Base-by-base conservation (phyloP, 1,140 invertebrate species). In the Kradibia gibbosae region DNA sequence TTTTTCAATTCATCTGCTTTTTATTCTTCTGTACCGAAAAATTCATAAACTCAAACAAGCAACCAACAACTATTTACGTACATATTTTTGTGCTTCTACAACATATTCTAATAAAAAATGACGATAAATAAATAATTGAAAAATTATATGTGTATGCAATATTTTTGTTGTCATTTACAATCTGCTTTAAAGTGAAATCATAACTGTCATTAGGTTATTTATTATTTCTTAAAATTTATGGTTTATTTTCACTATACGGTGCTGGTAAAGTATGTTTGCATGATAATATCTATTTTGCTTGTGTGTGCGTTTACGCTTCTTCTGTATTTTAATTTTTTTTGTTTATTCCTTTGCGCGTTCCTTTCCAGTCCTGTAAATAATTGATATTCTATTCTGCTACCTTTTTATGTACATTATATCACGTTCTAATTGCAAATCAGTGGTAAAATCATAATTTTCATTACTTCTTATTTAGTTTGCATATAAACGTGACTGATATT, bases 221-320 rank as follows among this genome's bases (percentile, higher is more conserved):
- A 81, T 81, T 85, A 87, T 85, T 85, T 87, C 84, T 83, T 88
- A 88, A 88, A 89, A 65, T 89, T 89, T 89, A 86, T 89, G 88
- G 88, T 88, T 80, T 90, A 88, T 87, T 90, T 87, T 90, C 88
- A 88, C 88, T 91, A 91, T 89, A 89, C 87, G 88, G 89, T 90
- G 88, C 88, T 88, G 88, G 83, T 90, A 90, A 88, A 89, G 86
- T 90, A 88, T 89, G 87, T 87, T 85, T 85, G 60, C 84, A 85
- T 55, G 67, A 82, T 84, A 80, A 76, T 36, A 36, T 67, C 36
- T 67, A 67, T 28, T 3, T 39, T 36, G 50, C 50, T 53, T 53
- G 5, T 20, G 50, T 20, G 48, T 45, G 53, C 71, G n/a, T 74
- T 36, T n/a, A n/a, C 57, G 3, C n/a, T 31, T 36, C 36, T 50